Evolutionary conservation across 2,888 invertebrate species (phyloP), one percentile per base, ranked within the genome.

Genomic region (Petrolisthes manimaculis): DNA sequence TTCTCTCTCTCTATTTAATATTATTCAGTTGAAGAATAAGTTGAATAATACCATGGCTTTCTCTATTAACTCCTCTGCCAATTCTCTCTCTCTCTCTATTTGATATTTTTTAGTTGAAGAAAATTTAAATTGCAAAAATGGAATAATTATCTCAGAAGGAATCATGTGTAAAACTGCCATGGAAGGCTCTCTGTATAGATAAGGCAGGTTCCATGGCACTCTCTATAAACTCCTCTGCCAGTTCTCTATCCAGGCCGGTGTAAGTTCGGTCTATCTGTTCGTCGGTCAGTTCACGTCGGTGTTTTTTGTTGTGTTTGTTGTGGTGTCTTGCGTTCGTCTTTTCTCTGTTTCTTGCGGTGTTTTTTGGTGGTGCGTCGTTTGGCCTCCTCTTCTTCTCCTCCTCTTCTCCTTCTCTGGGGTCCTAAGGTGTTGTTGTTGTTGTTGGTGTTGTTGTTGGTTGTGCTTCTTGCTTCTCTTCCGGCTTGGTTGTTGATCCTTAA

Each of bases 211-310:
- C 92, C 93, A 93, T 93, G 9, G 93, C 92, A 53, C 92, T 92
- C 5, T 92, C 92, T 83, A 93, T 93, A 91, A 93, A 93, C 90
- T 93, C 93, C 89, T 93, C 93, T 0, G 93, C 93, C 21, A 93
- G 92, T 86, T 92, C 92, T 24, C 93, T 90, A 91, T 93, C 93
- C 90, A 93, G 91, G 5, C 93, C 93, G 4, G 93, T 93, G 91
- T 93, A 93, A 3, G 93, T 93, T 5, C 90, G 88, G 18, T 89
- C 90, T n/a, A 90, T 90, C 89, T 91, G 89, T 18, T 89, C 88
- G 61, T 90, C 89, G 9, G 91, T 89, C 69, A 90, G 71, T 37
- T 86, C 87, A n/a, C 80, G 83, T 24, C 80, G 81, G 71, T 78
- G 83, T 79, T 80, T 90, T 3, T 69, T 82, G 12, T 90, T 86